These are phyloP conservation scores for Bryconaethiops microstoma DNA, from an alignment of 2,797 vertebrate species.

Conservation along the genomic window DNA sequence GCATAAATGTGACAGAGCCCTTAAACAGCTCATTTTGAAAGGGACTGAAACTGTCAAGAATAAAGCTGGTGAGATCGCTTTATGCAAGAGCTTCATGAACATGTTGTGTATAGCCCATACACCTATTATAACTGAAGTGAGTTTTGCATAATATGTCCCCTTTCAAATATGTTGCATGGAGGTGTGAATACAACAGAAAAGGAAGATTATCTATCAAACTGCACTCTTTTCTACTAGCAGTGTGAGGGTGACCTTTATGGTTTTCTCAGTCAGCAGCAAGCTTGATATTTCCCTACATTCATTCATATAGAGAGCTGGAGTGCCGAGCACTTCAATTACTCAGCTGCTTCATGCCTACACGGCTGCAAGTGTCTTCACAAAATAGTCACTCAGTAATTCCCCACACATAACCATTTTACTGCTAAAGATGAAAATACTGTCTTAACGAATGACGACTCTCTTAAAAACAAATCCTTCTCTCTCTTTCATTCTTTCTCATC, in stretches of 20 bases:
- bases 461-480: too few species aligned
- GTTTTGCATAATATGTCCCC: too few species aligned
- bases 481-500: background rate
- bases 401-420: background rate
- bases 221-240: slow-evolving; percentile 7
- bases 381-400: slow-evolving; percentile 5
- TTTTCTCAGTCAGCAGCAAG: slow-evolving; percentile 15
- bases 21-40: too few species aligned
- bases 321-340: slow-evolving; percentile 11
- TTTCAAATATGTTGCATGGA: background rate
- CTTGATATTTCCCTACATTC: slow-evolving; percentile 20
- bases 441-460: background rate
- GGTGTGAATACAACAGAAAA: background rate
- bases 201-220: slow-evolving; percentile 15
- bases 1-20: too few species aligned
- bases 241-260: slow-evolving; percentile 19
- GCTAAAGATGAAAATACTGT: background rate
- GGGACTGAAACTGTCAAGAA: too few species aligned
- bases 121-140: too few species aligned
- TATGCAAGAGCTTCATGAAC: too few species aligned
- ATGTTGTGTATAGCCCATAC: too few species aligned
- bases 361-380: slow-evolving; percentile 11
- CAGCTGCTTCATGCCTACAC: slow-evolving; percentile 6
- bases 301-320: slow-evolving; percentile 8
- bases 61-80: too few species aligned